These are phyloP conservation scores for Rhagoletis pomonella DNA, from an alignment of 1,140 invertebrate species.

Conservation along the genomic window DNA sequence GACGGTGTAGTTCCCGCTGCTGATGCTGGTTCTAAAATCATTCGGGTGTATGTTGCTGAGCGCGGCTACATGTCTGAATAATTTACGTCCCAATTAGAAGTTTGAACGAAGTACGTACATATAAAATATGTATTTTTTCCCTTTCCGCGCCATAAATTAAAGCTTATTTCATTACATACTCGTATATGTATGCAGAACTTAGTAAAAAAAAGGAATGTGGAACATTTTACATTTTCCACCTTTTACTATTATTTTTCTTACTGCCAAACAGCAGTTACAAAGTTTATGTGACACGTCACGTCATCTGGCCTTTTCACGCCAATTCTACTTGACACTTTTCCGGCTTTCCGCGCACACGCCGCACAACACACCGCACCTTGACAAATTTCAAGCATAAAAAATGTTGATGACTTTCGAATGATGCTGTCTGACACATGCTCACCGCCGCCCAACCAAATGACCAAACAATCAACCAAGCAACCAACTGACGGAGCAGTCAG, in stretches of 20 bases:
- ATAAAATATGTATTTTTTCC: too few species aligned
- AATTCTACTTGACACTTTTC: slow-evolving; percentile 47
- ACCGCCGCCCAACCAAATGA: not conserved
- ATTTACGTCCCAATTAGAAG: too few species aligned
- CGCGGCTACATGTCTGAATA: too few species aligned
- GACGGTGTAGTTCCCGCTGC: too few species aligned
- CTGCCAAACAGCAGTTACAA: not conserved
- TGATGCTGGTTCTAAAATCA: too few species aligned
- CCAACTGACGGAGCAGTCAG: not conserved
- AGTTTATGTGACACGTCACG: slow-evolving; percentile 28
- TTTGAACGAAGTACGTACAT: too few species aligned
- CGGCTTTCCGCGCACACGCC: not conserved
- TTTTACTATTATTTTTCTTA: slow-evolving; percentile 5
- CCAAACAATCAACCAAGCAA: slow-evolving; percentile 29
- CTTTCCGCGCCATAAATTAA: too few species aligned
- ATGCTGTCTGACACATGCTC: slow-evolving; percentile 49
- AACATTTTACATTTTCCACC: not conserved
- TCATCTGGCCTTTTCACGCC: slow-evolving; percentile 27
- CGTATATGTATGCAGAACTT: not conserved
- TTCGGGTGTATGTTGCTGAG: too few species aligned
- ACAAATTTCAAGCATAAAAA: slow-evolving; percentile 26
- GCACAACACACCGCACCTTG: not conserved
- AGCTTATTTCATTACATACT: not conserved
- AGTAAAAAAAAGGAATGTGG: not conserved
- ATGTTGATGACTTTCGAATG: slow-evolving; percentile 41